phyloP scores from a whole-genome alignment of 2,113 vertebrate genomes.

The Rissa tridactyla region DNA sequence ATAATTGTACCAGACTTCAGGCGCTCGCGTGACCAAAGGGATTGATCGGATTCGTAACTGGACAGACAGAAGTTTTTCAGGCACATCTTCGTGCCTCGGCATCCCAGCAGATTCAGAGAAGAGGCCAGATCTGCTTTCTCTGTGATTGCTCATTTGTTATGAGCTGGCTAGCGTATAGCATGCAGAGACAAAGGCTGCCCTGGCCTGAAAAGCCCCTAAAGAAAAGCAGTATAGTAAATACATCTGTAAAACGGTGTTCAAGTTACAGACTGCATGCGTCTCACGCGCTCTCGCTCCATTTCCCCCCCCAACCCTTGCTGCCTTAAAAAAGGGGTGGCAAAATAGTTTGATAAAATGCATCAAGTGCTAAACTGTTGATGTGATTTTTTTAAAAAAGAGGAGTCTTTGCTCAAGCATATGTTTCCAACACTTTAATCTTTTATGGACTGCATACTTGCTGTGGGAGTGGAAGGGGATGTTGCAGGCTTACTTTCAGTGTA shows the following conservation, averaged over 20 bases:
- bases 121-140: not conserved
- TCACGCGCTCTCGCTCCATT: fast-evolving
- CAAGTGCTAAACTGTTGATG: not conserved
- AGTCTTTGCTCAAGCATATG: not conserved
- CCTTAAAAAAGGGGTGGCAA: not conserved
- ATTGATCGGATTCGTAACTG: not conserved
- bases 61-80: conserved; percentile 7
- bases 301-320: not conserved
- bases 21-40: not conserved
- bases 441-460: conserved; percentile 26
- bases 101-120: not conserved
- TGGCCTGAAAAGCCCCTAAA: conserved; percentile 12
- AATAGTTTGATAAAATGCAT: conserved; percentile 19
- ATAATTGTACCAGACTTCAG: conserved; percentile 41
- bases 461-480: conserved; percentile 34
- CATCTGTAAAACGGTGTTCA: not conserved
- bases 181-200: not conserved
- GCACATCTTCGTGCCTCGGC: not conserved
- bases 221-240: conserved; percentile 16
- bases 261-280: not conserved
- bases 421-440: conserved; percentile 28
- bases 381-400: not conserved
- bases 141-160: not conserved
- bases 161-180: not conserved
- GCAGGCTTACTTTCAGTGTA: conserved; percentile 44